These are phyloP conservation scores for Zaprionus camerounensis DNA, from an alignment of 1,140 invertebrate genomes.

Conservation along the genomic window DNA sequence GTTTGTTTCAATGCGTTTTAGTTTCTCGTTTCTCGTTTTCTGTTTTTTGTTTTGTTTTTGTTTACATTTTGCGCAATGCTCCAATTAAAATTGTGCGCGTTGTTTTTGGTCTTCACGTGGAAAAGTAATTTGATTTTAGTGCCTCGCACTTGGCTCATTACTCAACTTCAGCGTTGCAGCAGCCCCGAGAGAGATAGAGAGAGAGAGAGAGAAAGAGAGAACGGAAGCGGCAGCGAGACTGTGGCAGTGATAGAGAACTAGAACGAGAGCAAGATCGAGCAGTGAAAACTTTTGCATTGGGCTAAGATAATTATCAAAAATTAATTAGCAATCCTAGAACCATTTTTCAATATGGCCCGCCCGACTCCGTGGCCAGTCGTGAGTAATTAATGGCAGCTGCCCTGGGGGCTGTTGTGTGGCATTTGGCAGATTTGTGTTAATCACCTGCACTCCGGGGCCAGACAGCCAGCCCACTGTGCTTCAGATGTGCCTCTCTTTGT, in stretches of 20 bases:
- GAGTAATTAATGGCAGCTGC: slow-evolving; percentile 60
- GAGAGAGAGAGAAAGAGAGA: background rate
- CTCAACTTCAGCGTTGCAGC: slow-evolving; percentile 51
- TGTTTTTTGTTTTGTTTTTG: slow-evolving; percentile 43
- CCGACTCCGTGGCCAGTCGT: slow-evolving; percentile 4
- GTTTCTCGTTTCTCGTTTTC: background rate
- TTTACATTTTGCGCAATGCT: slow-evolving; percentile 74
- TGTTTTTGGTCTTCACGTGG: slow-evolving; percentile 26
- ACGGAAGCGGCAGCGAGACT: background rate
- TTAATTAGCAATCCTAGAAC: slow-evolving; percentile 59
- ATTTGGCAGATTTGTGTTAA: slow-evolving; percentile 50
- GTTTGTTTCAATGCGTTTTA: slow-evolving; percentile 24
- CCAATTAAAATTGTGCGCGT: slow-evolving; percentile 57
- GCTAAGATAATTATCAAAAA: slow-evolving; percentile 63
- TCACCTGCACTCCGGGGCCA: slow-evolving; percentile 35
- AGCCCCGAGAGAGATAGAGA: background rate
- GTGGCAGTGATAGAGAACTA: background rate
- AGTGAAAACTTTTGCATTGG: slow-evolving; percentile 30
- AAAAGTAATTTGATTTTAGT: slow-evolving; percentile 52
- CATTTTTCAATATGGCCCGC: slow-evolving; percentile 60
- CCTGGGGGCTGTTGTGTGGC: slow-evolving; percentile 21
- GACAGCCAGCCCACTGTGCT: slow-evolving; percentile 20
- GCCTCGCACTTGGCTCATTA: slow-evolving; percentile 45
- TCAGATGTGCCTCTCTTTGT: background rate
- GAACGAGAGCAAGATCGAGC: background rate